Base-by-base conservation (phyloP, 53 echinoderm and acorn worm genomes). In the Hippasteria phrygiana region DNA sequence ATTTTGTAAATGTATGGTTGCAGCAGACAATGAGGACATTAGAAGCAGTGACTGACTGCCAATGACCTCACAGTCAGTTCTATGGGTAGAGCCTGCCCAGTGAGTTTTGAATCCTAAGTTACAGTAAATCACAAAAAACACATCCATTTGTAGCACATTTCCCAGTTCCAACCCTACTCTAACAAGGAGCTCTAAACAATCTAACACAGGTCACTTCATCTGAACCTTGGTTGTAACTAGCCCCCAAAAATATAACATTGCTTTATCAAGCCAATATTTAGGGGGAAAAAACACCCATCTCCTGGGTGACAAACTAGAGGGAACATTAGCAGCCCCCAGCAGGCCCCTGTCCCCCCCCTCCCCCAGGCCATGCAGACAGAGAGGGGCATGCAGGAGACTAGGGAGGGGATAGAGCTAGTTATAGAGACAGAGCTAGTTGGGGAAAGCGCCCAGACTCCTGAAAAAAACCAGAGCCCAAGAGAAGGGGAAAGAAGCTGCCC, bases 391-490 rank as follows among this genome's bases (percentile, higher is more conserved):
- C 12, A 71, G 31, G 71, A 42, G 40, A 9, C 24, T 14, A 73
- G 73, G 43, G 73, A 39, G 41, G 33, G 11, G 13, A 66, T n/a
- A n/a, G n/a, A n/a, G n/a, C n/a, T n/a, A n/a, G n/a, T n/a, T n/a
- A n/a, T n/a, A n/a, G n/a, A n/a, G n/a, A n/a, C n/a, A n/a, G n/a
- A n/a, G n/a, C n/a, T n/a, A n/a, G n/a, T n/a, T n/a, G n/a, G n/a
- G n/a, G n/a, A n/a, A n/a, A n/a, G n/a, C n/a, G 4, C 73, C 73
- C 41, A 6, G 14, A 33, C 67, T 14, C 67, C 18, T 73, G 73
- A 73, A 42, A 43, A 13, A 73, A 73, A 43, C 73, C 73, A 73
- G 73, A 73, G 20, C 59, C 8, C 20, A 22, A 59, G 59, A 24
- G 22, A 22, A 22, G 59, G 59, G 59, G 26, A 9, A 59, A 59